Conservation (phyloP, 2,888 invertebrate genomes). For the Caenorhabditis sp. region DNA sequence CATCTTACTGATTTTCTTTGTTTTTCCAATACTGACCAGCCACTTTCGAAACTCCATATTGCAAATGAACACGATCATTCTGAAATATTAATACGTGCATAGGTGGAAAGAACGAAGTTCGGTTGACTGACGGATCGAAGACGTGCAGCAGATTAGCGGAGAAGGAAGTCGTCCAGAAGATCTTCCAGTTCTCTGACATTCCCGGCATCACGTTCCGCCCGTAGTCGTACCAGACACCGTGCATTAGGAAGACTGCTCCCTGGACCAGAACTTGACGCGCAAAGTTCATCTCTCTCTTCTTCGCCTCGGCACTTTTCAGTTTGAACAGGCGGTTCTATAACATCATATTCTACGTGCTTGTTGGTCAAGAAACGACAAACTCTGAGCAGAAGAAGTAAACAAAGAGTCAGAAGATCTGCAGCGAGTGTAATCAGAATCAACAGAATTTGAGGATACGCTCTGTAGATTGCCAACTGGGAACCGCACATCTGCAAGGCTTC, state of each 20-base stretch:
- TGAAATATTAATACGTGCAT: no score
- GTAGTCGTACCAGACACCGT: slow-evolving; percentile 33
- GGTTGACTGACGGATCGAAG: slow-evolving; percentile 25
- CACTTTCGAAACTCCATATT: slow-evolving; percentile 40
- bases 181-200: slow-evolving; percentile 42
- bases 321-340: slow-evolving; percentile 29
- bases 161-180: slow-evolving; percentile 38
- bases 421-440: not conserved
- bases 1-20: not conserved
- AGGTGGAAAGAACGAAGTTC: no score
- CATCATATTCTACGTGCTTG: no score
- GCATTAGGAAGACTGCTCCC: slow-evolving; percentile 27
- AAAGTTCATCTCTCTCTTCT: slow-evolving; percentile 35
- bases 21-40: slow-evolving; percentile 1
- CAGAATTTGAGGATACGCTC: slow-evolving; percentile 1
- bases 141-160: slow-evolving; percentile 32
- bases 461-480: not conserved
- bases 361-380: not conserved
- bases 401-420: slow-evolving; percentile 5
- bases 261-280: slow-evolving; percentile 38
- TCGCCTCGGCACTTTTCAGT: slow-evolving; percentile 24
- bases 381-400: slow-evolving; percentile 13
- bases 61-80: slow-evolving; percentile 37
- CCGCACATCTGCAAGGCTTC: slow-evolving; percentile 42
- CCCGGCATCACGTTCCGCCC: slow-evolving; percentile 24